phyloP scores from a whole-genome alignment of 2,113 vertebrate species.

The Oceanites oceanicus region DNA sequence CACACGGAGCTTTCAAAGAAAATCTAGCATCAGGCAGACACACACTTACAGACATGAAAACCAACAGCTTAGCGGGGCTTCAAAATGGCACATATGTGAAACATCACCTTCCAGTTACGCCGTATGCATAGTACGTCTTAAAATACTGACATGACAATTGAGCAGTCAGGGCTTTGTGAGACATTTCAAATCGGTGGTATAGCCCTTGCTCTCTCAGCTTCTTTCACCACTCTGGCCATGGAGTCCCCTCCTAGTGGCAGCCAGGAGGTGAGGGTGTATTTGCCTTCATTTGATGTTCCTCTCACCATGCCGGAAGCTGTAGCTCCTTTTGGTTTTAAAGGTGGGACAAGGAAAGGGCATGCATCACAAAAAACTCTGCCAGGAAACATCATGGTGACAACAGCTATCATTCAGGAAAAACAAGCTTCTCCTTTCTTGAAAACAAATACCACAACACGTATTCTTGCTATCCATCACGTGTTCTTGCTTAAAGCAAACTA shows the following conservation, averaged over 20 bases:
- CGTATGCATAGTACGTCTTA: background rate
- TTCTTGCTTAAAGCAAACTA: conserved; percentile 26
- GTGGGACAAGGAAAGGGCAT: background rate
- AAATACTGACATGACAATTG: background rate
- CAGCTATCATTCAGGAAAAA: background rate
- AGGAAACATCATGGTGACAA: conserved; percentile 9
- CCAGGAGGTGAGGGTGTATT: background rate
- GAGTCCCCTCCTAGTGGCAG: background rate
- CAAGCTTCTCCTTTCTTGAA: background rate
- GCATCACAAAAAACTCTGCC: background rate
- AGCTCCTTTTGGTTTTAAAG: background rate
- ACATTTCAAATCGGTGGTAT: background rate
- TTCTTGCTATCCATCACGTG: conserved; percentile 16
- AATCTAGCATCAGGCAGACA: conserved; percentile 32
- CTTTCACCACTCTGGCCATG: background rate
- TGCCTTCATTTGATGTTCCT: background rate
- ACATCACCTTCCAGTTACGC: conserved; percentile 18
- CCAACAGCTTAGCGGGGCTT: conserved; percentile 28
- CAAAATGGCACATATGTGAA: conserved; percentile 16
- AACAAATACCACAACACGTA: conserved; percentile 6
- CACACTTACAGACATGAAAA: background rate
- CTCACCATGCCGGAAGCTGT: background rate
- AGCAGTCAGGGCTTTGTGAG: background rate
- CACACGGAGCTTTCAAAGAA: background rate
- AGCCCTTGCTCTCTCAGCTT: background rate